Evolutionary conservation across 64 coral and sea anemone genomes (phyloP), one percentile per base, ranked within the genome.

Genomic region (Porites lutea): DNA sequence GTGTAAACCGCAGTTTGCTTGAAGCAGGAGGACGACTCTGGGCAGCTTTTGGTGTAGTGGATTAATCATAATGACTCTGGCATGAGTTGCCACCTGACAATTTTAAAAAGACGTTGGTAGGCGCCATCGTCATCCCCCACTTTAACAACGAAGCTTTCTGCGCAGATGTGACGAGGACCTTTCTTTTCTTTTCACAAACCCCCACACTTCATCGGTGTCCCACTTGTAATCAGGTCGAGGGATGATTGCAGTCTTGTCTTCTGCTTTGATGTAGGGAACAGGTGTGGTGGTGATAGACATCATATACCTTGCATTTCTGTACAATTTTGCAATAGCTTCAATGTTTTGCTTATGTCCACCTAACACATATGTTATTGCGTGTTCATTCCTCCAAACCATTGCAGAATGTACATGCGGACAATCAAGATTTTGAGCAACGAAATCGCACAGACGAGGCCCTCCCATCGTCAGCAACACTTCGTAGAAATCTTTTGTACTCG

Each of bases 61-160:
- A 43, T 92, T 92, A 2, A 92, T 86, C 90, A 86, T 92, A 13
- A 92, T 92, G 22, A 91, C 89, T 19, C 78, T 60, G 7, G 90
- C 82, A 71, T 92, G 91, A n/a, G 91, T 92, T 71, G 91, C 91
- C 6, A 87, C 82, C 18, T 92, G 82, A 44, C 21, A 79, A 16
- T 4, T 87, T 57, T 79, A 59, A 50, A 92, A 92, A 87, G 91
- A 16, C 82, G 82, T 44, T 92, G 8, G 51, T 87, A 87, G 18
- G 82, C 91, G 8, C 65, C 19, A 65, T 87, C 72, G 16, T 87
- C 91, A 48, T 92, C 22, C 8, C 91, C 91, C 0, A 92, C 72
- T 2, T 86, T 87, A n/a, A 87, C 82, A 52, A 92, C 13, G 22
- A 78, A 92, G 55, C 71, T 79, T 19, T 92, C 74, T 18, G 78